Evolutionary conservation across 2,888 invertebrate genomes (phyloP), one percentile per base, ranked within the genome.

Genomic region (Tricholauxania praeusta): DNA sequence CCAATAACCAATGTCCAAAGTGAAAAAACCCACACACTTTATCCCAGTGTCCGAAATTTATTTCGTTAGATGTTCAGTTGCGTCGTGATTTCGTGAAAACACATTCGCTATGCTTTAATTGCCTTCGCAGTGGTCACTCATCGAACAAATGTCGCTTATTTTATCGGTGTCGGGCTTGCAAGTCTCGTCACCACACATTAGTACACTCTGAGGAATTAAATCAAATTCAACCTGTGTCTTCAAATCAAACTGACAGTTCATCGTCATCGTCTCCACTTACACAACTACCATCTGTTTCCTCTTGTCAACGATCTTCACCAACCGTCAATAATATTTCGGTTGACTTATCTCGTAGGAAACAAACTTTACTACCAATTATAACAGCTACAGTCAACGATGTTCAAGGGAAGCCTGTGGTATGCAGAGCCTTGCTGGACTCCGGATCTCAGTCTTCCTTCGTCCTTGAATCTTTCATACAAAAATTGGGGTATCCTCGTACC

Each of bases 401-500:
- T 48, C 15, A 17, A 10, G 69, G 70, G 52, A 28, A 70, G 48
- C 60, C 17, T 59, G n/a, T 62, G 47, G 12, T 52, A 51, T 39
- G 19, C 22, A 10, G 70, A 62, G 51, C 62, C 14, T 32, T 62
- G 48, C 15, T 70, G 10, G 70, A 70, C 51, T 70, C 70, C 12
- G 70, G 70, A 12, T 70, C 70, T 7, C 60, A 70, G 52, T 49
- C 51, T n/a, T 70, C 70, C 22, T 70, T 70, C 22, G 62, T 70
- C 51, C 62, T 63, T 17, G 63, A 71, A 39, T 52, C 63, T 15
- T 71, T 49, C 39, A 53, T 47, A 12, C 71, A 71, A 49, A 28
- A 28, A 52, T 32, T 71, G 8, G 63, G 71, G 49, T 28, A 47
- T 32, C n/a, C 32, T 7, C 48, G 71, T 14, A 47, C 51, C 17